A percentile compares a stretch with the other conserved stretches of the same genome.
Conservation (phyloP, 2,797 vertebrate genomes). For the Podargus strigoides region DNA sequence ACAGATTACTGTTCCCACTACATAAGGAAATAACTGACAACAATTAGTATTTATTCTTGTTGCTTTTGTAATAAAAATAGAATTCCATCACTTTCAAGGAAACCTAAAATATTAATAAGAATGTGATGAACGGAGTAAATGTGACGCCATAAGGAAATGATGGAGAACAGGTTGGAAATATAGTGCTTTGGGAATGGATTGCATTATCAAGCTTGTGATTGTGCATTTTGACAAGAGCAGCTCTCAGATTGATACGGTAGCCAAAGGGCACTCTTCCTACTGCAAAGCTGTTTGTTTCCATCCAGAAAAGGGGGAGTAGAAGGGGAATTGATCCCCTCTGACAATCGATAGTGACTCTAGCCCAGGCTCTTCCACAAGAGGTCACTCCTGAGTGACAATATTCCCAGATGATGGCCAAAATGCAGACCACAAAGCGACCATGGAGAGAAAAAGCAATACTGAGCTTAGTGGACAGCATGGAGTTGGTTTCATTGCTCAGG, state of each 20-base stretch:
- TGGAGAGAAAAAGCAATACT: accelerated
- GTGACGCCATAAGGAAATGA: conserved; percentile 69
- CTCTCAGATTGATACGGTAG: conserved; percentile 64
- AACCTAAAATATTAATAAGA: conserved; percentile 69
- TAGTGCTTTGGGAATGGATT: conserved; percentile 65
- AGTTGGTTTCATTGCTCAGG: not conserved
- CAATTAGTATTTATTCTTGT: conserved; percentile 70
- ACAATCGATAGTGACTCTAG: conserved; percentile 19
- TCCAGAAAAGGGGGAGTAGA: not conserved
- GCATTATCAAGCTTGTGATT: conserved; percentile 64
- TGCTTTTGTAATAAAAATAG: conserved; percentile 71
- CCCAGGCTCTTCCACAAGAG: conserved; percentile 5
- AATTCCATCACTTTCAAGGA: conserved; percentile 70
- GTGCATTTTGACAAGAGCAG: conserved; percentile 68
- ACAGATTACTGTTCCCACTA: conserved; percentile 66
- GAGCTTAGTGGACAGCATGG: accelerated
- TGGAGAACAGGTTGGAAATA: conserved; percentile 69
- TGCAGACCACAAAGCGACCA: not conserved
- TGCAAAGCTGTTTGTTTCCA: conserved; percentile 54
- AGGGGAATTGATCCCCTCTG: conserved; percentile 17
- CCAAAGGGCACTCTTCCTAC: conserved; percentile 66
- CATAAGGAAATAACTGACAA: conserved; percentile 66
- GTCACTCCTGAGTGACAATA: conserved; percentile 22
- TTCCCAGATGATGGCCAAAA: not conserved
- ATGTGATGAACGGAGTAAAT: conserved; percentile 66